These are phyloP conservation scores for Mastacembelus armatus DNA, from an alignment of 2,797 vertebrate genomes.

Conservation along the genomic window DNA sequence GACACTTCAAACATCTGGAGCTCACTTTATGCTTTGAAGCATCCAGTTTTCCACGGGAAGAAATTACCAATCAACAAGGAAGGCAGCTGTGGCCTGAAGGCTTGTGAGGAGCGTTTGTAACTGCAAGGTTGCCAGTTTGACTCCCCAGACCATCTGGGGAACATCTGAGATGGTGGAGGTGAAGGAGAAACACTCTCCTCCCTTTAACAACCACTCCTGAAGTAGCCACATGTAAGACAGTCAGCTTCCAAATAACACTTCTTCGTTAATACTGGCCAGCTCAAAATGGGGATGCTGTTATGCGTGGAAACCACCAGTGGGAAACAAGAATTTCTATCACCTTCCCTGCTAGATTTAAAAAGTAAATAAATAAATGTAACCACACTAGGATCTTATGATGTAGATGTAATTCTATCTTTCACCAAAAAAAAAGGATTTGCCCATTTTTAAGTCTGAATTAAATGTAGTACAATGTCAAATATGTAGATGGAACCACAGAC, in stretches of 20 bases:
- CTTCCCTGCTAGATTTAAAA: background rate
- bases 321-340: constrained; percentile 2
- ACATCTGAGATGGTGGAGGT: constrained; percentile 40
- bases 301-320: background rate
- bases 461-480: background rate
- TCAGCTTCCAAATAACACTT: constrained; percentile 20
- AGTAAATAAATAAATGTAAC: no score
- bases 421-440: no score
- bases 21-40: constrained; percentile 65
- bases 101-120: constrained; percentile 56
- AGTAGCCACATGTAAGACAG: constrained; percentile 35
- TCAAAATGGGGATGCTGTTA: constrained; percentile 8
- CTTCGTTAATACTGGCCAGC: constrained; percentile 20
- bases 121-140: constrained; percentile 72
- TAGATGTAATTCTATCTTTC: no score
- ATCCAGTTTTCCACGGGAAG: constrained; percentile 51
- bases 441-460: background rate
- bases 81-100: constrained; percentile 71
- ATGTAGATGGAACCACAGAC: no score
- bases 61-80: constrained; percentile 61
- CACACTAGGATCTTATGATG: no score
- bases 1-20: constrained; percentile 77
- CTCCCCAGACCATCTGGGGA: constrained; percentile 67
- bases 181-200: constrained; percentile 37
- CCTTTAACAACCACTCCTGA: constrained; percentile 28